phyloP scores from a whole-genome alignment of 2,113 vertebrate species.

The Thermophis baileyi region DNA sequence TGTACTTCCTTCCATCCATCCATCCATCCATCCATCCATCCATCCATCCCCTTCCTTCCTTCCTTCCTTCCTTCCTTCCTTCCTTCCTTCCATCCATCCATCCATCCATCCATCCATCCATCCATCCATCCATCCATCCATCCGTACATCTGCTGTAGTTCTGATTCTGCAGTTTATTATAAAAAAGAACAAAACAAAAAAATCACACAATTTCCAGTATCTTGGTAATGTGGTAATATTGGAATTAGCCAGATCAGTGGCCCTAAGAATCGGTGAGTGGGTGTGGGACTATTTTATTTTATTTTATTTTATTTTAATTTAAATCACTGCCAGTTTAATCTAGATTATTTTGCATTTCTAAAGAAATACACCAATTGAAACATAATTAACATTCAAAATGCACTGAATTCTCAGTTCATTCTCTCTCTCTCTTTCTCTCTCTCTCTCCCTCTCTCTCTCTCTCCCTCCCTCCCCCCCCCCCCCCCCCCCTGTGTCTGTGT shows the following conservation, averaged over 20 bases:
- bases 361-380: not conserved
- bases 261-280: not conserved
- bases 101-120: rapidly evolving
- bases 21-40: too few species aligned
- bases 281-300: not conserved
- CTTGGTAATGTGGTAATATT: not conserved
- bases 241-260: not conserved
- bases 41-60: too few species aligned
- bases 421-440: too few species aligned
- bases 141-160: too few species aligned
- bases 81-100: not conserved
- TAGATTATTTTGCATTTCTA: not conserved
- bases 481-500: too few species aligned
- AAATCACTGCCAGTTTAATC: not conserved
- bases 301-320: not conserved
- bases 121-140: too few species aligned
- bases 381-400: not conserved
- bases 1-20: not conserved
- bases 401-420: not conserved
- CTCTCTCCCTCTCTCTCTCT: too few species aligned
- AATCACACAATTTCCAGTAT: not conserved
- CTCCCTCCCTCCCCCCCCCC: rapidly evolving
- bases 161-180: too few species aligned
- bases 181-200: too few species aligned
- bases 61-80: too few species aligned